phyloP scores from a whole-genome alignment of 2,113 vertebrate genomes.

The Urocolius indicus region DNA sequence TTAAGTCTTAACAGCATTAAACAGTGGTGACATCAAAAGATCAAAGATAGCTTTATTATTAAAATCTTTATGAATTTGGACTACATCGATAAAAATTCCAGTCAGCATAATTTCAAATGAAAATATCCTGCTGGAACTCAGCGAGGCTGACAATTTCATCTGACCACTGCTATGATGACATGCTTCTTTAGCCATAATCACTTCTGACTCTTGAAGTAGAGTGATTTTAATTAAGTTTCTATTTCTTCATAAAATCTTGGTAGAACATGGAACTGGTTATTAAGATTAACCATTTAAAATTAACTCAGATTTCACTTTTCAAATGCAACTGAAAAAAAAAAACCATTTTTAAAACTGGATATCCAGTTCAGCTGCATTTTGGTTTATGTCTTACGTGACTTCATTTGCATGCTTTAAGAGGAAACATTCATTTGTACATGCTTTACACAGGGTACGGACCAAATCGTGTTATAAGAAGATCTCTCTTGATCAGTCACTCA shows the following conservation, averaged over 20 bases:
- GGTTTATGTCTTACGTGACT: background rate
- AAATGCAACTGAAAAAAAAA: background rate
- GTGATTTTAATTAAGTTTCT: slow-evolving; percentile 44
- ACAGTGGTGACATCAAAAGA: background rate
- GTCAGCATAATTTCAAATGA: background rate
- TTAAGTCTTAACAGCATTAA: background rate
- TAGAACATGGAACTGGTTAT: background rate
- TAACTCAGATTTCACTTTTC: background rate
- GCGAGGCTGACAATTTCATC: slow-evolving; percentile 39
- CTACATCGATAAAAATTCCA: slow-evolving; percentile 39
- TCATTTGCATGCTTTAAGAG: background rate
- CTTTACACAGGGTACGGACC: background rate
- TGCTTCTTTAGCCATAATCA: background rate
- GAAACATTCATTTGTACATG: background rate
- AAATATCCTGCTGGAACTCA: slow-evolving; percentile 37
- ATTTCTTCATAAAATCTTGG: slow-evolving; percentile 9
- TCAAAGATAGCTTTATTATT: background rate
- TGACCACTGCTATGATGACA: slow-evolving; percentile 14
- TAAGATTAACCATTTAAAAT: slow-evolving; percentile 19
- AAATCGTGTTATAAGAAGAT: background rate
- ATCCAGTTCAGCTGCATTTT: background rate
- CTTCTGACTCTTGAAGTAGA: background rate
- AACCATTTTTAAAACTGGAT: background rate
- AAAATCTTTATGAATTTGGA: slow-evolving; percentile 7
- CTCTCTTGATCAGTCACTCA: background rate